A percentile compares a stretch with the other conserved stretches of the same genome.
Conservation (phyloP, 2,113 vertebrate genomes). For the Protobothrops mucrosquamatus region DNA sequence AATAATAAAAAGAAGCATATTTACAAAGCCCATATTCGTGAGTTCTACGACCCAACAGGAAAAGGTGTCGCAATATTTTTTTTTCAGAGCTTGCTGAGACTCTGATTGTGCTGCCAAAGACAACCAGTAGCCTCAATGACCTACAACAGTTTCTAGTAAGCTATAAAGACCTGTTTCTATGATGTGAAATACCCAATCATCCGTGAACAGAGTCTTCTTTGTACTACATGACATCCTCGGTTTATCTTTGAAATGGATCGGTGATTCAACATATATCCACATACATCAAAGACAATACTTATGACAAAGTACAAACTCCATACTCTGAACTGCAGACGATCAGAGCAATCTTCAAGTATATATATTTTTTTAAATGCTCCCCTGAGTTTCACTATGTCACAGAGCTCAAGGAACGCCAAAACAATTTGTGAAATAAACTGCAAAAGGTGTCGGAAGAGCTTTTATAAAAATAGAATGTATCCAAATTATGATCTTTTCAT, state of each 20-base stretch:
- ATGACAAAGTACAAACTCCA: background rate
- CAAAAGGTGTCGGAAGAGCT: background rate
- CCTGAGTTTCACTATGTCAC: slow-evolving; percentile 30
- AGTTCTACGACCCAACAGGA: background rate
- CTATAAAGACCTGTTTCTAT: background rate
- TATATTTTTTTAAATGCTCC: slow-evolving; percentile 1
- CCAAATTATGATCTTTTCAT: background rate
- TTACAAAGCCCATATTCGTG: background rate
- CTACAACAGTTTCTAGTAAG: background rate
- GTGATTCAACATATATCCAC: background rate
- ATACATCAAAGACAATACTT: slow-evolving; percentile 48
- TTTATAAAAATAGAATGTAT: background rate
- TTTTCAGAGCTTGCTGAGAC: background rate
- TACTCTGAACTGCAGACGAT: background rate
- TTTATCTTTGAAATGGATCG: slow-evolving; percentile 26
- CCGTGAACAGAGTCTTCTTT: background rate
- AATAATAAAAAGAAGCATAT: background rate
- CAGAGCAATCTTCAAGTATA: background rate
- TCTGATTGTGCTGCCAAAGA: background rate
- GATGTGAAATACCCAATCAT: background rate
- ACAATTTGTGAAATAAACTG: slow-evolving; percentile 10
- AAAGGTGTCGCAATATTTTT: background rate
- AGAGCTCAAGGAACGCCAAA: slow-evolving; percentile 33
- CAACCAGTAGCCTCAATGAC: background rate
- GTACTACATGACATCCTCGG: background rate